Evolutionary conservation across 1,140 invertebrate genomes (phyloP), one percentile per base, ranked within the genome.

Genomic region (Eumeta japonica): DNA sequence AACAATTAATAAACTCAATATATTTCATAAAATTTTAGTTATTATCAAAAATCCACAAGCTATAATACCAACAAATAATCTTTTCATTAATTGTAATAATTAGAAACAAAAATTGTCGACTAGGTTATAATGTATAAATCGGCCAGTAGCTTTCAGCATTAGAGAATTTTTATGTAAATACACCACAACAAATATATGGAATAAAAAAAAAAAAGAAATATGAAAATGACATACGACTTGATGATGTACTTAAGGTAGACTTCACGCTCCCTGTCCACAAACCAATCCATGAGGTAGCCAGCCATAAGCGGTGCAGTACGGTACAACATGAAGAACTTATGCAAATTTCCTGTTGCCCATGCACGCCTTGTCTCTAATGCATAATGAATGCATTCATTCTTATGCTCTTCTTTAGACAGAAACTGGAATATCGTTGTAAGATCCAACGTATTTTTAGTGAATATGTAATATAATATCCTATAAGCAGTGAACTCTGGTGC

Each of bases 281-380:
- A 97, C 94, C 94, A 97, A 75, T 98, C 94, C 75, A 98, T 91
- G 33, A 99, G 81, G 75, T 92, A 96, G 15, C 88, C 89, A n/a
- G 91, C 86, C 95, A 98, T 98, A 62, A 89, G 82, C 7, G 96
- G 96, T 13, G 95, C 88, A 31, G 65, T 67, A 43, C 81, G 81
- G 74, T 97, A 97, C 29, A 98, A 76, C 54, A 86, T 81, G 80
- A 98, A 98, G 72, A 98, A 90, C 65, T 82, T 87, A 67, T 91
- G 86, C 70, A 92, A 94, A 78, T 97, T 96, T 50, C 85, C 85
- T 44, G 92, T 79, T 41, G 87, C 86, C 94, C 94, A 98, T 5
- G 94, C 92, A 42, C 87, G 88, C 41, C 90, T 81, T 32, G 98
- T 82, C 62, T 86, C 78, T 38, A 98, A 78, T 15, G 94, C 90